These are phyloP conservation scores for Zoanthus sociatus DNA, from an alignment of 92 coral and sea anemone genomes.

Conservation along the genomic window DNA sequence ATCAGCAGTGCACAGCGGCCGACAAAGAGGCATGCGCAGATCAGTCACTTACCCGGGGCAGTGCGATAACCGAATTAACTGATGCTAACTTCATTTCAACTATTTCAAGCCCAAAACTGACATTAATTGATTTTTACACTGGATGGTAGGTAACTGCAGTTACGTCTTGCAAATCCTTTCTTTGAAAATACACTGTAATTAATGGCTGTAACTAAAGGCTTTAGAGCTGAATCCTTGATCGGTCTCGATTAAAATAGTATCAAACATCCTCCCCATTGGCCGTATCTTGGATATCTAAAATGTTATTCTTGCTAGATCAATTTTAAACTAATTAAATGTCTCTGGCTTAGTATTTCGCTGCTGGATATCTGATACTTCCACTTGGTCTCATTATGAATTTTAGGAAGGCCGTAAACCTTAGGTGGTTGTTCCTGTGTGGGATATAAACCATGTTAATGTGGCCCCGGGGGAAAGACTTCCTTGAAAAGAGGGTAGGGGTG, in stretches of 20 bases:
- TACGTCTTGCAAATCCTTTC: not conserved
- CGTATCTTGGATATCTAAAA: too few relatives aligned
- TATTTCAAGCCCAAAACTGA: constrained; percentile 12
- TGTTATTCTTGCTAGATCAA: too few relatives aligned
- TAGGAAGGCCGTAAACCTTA: not conserved
- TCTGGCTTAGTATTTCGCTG: too few relatives aligned
- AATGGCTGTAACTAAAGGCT: too few relatives aligned
- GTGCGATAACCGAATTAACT: not conserved
- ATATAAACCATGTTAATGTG: not conserved
- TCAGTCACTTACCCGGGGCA: constrained; percentile 4
- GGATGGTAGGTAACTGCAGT: constrained; percentile 30
- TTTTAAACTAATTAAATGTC: too few relatives aligned
- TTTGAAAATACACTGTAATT: too few relatives aligned
- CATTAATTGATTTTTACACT: constrained; percentile 37
- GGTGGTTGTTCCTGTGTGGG: not conserved
- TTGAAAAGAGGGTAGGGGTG: too few relatives aligned
- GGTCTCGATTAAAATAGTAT: too few relatives aligned
- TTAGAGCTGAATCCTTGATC: too few relatives aligned
- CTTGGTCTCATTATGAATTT: not conserved
- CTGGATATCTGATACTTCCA: too few relatives aligned
- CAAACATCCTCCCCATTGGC: too few relatives aligned
- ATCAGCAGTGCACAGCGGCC: not conserved
- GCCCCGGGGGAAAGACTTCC: not conserved
- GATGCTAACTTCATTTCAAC: constrained; percentile 26
- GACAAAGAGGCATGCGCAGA: constrained; percentile 43